These are phyloP conservation scores for Acanthurus tractus DNA, from an alignment of 2,797 vertebrate species.

Conservation along the genomic window DNA sequence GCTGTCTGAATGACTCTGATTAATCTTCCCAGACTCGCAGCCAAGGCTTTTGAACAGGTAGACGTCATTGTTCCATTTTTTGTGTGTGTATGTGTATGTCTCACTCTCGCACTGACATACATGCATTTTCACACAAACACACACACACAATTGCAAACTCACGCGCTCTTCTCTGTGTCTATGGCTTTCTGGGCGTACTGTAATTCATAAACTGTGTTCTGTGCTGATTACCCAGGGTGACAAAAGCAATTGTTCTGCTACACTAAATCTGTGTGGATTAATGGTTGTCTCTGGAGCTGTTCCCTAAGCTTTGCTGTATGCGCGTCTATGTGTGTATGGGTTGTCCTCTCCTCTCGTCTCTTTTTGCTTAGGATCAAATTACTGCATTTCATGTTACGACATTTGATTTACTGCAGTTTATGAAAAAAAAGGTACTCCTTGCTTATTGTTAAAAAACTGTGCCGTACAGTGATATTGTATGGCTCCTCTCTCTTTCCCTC, in stretches of 20 bases:
- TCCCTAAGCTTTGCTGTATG: slow-evolving; percentile 35
- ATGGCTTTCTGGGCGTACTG: slow-evolving; percentile 51
- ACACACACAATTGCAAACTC: not conserved
- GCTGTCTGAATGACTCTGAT: slow-evolving; percentile 64
- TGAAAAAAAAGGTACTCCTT: not conserved
- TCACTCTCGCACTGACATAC: slow-evolving; percentile 41
- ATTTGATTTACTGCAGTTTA: slow-evolving; percentile 40
- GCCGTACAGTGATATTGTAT: not conserved
- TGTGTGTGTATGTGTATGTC: slow-evolving; percentile 12
- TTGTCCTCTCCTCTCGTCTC: slow-evolving; percentile 21
- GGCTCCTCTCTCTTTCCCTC: slow-evolving; percentile 1
- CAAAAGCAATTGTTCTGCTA: slow-evolving; percentile 83
- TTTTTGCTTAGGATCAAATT: slow-evolving; percentile 40
- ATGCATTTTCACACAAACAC: slow-evolving; percentile 25
- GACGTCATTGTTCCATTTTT: slow-evolving; percentile 64
- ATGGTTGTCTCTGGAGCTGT: slow-evolving; percentile 69
- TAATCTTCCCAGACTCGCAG: slow-evolving; percentile 61
- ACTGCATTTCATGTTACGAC: slow-evolving; percentile 29
- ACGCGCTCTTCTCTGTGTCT: slow-evolving; percentile 15
- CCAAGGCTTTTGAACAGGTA: slow-evolving; percentile 68
- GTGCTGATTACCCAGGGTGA: slow-evolving; percentile 80
- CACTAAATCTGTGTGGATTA: slow-evolving; percentile 81
- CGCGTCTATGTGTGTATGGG: slow-evolving; percentile 30
- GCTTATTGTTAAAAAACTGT: slow-evolving; percentile 11
- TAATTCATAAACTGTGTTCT: slow-evolving; percentile 79